These are phyloP conservation scores for Trogon melanurus DNA, from an alignment of 2,113 vertebrate species.

Conservation along the genomic window DNA sequence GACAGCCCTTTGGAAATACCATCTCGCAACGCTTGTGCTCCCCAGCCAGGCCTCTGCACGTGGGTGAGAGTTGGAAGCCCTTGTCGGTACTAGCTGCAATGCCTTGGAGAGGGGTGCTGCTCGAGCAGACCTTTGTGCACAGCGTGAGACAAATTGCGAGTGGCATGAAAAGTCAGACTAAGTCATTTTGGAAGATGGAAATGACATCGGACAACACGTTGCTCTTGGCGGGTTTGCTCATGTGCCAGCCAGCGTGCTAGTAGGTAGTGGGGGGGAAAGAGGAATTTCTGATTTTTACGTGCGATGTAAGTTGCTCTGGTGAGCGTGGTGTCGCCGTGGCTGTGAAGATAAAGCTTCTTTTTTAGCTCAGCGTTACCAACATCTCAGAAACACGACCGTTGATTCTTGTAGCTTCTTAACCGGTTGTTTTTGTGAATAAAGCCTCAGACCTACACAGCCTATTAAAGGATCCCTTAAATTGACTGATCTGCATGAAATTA, in stretches of 20 bases:
- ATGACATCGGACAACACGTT: not conserved
- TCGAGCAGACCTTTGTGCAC: not conserved
- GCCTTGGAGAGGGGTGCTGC: not conserved
- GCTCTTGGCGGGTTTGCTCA: conserved; percentile 19
- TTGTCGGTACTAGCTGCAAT: not conserved
- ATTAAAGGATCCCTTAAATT: not conserved
- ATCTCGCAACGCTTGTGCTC: not conserved
- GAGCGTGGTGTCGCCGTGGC: rapidly evolving
- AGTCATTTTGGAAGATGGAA: conserved; percentile 33
- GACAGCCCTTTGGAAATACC: not conserved
- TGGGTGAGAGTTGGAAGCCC: not conserved
- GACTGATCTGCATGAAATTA: not conserved
- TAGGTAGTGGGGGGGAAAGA: not conserved
- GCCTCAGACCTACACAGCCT: not conserved
- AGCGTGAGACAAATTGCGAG: not conserved
- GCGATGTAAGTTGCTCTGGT: not conserved
- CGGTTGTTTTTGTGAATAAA: not conserved
- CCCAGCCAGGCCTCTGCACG: not conserved
- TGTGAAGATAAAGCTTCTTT: not conserved
- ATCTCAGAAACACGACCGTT: not conserved
- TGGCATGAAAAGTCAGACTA: conserved; percentile 43
- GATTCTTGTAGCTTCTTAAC: not conserved
- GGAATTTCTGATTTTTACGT: not conserved
- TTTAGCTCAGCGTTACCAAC: not conserved
- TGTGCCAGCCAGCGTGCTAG: not conserved